Conservation (phyloP, 2,888 invertebrate species). For the Agrochola macilenta region DNA sequence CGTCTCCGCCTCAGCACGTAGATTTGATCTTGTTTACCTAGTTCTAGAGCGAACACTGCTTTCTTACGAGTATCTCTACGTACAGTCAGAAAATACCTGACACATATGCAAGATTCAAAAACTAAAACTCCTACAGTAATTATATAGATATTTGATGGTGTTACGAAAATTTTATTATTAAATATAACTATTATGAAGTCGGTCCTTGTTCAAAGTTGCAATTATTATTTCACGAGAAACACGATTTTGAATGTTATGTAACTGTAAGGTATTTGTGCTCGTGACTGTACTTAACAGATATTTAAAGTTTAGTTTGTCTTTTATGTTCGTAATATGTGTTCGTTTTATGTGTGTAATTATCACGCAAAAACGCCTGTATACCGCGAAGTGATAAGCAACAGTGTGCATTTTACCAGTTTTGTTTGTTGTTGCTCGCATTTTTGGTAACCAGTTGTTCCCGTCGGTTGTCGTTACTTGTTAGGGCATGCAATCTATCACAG, state of each 20-base stretch:
- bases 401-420: neutral
- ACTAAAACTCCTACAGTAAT: neutral
- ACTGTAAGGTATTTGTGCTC: neutral
- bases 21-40: no score
- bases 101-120: neutral
- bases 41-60: neutral
- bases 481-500: constrained; percentile 23
- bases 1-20: no score
- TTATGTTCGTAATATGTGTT: no score
- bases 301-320: neutral
- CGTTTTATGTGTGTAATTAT: no score
- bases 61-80: neutral
- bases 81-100: neutral
- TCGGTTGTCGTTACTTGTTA: neutral
- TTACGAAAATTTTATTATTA: neutral
- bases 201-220: neutral
- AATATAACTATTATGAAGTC: neutral
- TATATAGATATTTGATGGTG: neutral
- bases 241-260: no score
- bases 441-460: no score
- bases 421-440: neutral
- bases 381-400: neutral
- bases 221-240: no score
- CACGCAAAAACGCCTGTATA: neutral
- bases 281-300: neutral